Evolutionary conservation across 2,113 vertebrate species (phyloP).

Genomic region (Corvus cornix): DNA sequence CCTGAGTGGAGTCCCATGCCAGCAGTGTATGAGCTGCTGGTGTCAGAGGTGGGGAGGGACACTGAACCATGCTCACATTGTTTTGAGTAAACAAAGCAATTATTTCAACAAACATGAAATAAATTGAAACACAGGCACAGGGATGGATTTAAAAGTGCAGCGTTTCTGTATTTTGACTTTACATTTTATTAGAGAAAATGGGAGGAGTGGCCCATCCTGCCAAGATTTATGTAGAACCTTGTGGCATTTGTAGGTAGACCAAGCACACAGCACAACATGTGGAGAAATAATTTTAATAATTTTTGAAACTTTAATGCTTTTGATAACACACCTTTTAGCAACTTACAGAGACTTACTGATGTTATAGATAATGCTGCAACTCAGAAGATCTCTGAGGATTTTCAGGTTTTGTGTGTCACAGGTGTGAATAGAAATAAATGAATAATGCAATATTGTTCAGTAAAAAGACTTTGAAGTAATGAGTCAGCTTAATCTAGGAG

Average conservation of each 20-base stretch:
- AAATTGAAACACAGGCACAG: background rate
- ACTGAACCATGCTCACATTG: background rate
- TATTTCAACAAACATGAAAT: background rate
- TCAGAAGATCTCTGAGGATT: background rate
- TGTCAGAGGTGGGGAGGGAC: background rate
- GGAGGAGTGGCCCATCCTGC: background rate
- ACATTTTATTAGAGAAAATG: background rate
- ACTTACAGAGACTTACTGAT: background rate
- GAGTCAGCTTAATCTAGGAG: background rate
- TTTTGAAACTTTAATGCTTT: background rate
- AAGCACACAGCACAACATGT: background rate
- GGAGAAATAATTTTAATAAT: background rate
- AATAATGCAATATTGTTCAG: background rate
- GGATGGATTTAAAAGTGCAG: background rate
- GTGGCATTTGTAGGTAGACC: background rate
- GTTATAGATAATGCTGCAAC: background rate
- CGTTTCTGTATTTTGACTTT: background rate
- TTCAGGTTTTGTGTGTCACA: background rate
- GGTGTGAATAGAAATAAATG: background rate
- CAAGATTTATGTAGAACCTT: background rate
- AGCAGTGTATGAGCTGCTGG: background rate
- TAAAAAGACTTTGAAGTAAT: constrained; percentile 13
- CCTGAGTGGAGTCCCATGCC: background rate
- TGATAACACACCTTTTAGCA: background rate
- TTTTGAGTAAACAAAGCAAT: background rate